Conservation (phyloP, 2,888 invertebrate genomes). For the Aspidiotus rigidus region DNA sequence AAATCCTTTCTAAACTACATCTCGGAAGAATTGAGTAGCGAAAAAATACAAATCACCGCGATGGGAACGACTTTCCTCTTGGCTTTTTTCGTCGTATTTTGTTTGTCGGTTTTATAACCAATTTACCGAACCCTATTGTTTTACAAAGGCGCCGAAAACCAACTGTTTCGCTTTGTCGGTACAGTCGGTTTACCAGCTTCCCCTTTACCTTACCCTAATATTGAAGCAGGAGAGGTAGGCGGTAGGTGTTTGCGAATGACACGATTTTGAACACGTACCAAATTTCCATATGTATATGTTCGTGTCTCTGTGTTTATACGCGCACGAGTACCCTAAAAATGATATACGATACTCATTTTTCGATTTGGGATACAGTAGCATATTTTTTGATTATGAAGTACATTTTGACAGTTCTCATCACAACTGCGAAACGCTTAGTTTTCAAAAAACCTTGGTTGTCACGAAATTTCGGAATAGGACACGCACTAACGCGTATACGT, state of each 20-base stretch:
- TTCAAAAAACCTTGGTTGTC: no score
- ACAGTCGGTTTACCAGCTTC: background rate
- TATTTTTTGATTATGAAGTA: no score
- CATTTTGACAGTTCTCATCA: no score
- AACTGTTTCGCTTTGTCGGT: slow-evolving; percentile 2
- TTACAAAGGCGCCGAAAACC: slow-evolving; percentile 4
- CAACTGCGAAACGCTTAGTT: no score
- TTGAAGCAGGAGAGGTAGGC: background rate
- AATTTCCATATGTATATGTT: no score
- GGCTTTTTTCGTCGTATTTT: background rate
- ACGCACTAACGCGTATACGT: no score
- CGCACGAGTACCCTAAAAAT: no score
- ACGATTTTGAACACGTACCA: slow-evolving; percentile 2
- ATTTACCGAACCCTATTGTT: background rate
- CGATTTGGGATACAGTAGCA: no score
- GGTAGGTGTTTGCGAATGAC: slow-evolving; percentile 2
- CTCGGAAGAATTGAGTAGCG: background rate
- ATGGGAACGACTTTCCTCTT: background rate
- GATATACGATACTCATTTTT: no score
- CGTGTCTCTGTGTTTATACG: no score
- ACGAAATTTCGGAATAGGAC: no score
- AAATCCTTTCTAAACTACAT: no score
- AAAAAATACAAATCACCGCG: background rate
- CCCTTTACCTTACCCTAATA: background rate
- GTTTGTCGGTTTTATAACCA: slow-evolving; percentile 2